Evolutionary conservation across 2,113 vertebrate genomes (phyloP).

Genomic region (Canis aureus): DNA sequence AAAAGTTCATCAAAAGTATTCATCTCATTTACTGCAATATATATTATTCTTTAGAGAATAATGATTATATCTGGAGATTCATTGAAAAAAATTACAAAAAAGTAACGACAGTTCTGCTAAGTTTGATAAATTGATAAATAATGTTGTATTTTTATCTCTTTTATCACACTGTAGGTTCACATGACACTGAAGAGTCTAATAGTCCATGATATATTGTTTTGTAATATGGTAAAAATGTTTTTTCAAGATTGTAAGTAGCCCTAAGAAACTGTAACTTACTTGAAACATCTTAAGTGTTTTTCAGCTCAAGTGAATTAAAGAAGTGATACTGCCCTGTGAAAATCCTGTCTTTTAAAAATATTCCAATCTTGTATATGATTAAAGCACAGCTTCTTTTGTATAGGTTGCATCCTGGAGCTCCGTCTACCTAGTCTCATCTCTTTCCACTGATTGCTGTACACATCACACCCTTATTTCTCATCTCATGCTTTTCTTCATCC

Average conservation of each 20-base stretch:
- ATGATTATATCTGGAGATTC: background rate
- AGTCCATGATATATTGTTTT: background rate
- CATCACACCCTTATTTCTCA: background rate
- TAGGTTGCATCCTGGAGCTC: background rate
- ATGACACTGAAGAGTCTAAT: background rate
- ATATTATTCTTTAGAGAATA: background rate
- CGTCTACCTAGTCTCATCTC: background rate
- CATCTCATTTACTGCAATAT: background rate
- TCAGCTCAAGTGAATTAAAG: background rate
- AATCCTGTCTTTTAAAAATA: background rate
- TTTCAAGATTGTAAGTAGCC: background rate
- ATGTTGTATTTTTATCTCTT: background rate
- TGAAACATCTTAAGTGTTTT: background rate
- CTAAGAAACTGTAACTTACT: background rate
- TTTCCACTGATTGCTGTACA: background rate
- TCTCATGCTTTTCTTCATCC: background rate
- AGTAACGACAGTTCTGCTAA: background rate
- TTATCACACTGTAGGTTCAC: background rate
- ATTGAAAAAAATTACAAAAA: background rate
- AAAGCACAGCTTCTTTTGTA: background rate
- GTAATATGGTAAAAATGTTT: background rate
- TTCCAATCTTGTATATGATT: background rate
- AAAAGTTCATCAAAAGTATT: background rate
- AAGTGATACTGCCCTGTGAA: background rate
- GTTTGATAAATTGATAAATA: background rate